These are phyloP conservation scores for Spodoptera littoralis DNA, from an alignment of 2,888 invertebrate species.

Conservation along the genomic window DNA sequence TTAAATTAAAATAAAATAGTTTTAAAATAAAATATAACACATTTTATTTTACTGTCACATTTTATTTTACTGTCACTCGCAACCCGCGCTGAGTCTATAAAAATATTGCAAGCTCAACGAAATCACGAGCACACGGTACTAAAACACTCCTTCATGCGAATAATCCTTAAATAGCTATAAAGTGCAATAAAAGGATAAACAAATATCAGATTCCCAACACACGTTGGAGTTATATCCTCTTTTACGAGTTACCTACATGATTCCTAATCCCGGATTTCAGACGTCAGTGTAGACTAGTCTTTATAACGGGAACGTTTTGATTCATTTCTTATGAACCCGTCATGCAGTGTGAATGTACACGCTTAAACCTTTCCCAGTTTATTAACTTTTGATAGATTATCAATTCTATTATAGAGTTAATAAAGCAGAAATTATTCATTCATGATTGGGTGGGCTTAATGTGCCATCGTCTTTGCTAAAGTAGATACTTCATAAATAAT, in stretches of 20 bases:
- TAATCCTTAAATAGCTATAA: constrained; percentile 46
- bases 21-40: constrained; percentile 9
- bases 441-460: constrained; percentile 28
- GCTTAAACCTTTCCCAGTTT: too few species aligned
- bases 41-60: constrained; percentile 25
- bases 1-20: constrained; percentile 18
- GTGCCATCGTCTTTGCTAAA: constrained; percentile 11
- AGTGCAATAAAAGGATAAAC: constrained; percentile 48
- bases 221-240: constrained; percentile 44
- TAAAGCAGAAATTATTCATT: constrained; percentile 10
- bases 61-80: constrained; percentile 14
- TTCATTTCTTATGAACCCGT: constrained; percentile 49
- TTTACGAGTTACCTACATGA: constrained; percentile 51
- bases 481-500: too few species aligned
- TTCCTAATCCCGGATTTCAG: constrained; percentile 38
- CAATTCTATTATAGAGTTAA: too few species aligned
- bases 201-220: constrained; percentile 45
- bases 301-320: constrained; percentile 27
- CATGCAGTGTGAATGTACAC: constrained; percentile 10
- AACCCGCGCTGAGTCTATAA: constrained; percentile 22
- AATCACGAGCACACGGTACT: constrained; percentile 36
- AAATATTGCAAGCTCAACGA: constrained; percentile 38
- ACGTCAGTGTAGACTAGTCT: constrained; percentile 23
- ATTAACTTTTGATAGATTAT: too few species aligned
- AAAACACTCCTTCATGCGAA: constrained; percentile 35